Base-by-base conservation (phyloP, 2,113 vertebrate genomes). In the Merops nubicus region DNA sequence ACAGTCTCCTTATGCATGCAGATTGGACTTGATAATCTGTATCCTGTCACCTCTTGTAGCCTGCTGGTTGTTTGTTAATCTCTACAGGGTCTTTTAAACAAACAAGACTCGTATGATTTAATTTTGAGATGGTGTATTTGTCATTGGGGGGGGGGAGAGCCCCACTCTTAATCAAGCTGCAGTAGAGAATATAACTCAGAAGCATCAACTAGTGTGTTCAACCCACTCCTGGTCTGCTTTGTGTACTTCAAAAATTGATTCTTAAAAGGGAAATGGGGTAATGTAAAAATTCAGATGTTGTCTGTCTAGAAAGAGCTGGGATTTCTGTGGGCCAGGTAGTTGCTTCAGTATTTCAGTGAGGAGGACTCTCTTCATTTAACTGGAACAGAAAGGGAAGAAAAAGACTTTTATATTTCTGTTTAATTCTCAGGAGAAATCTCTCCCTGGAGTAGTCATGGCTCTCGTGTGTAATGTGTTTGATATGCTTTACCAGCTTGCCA, bases 401-500 rank as follows among this genome's bases (percentile, higher is more conserved):
- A 25, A 89, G 51, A 65, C 25, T 5, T 47, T 54, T 85, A 21
- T 94, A 36, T 89, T 72, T 97, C 76, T 96, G 36, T 50, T 96
- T 97, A 93, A 85, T 97, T 79, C 85, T 72, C 93, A 99, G 99
- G 99, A 99, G 97, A 99, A 99, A 85, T 99, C 99, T 29, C 98
- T 99, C 42, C 99, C 99, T 36, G 99, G 99, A 42, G 99, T 99
- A 45, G 99, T 99, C 93, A 99, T 99, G 99, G 99, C 99, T 29
- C 97, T 99, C 3, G 99, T 99, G 69, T 99, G 99, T 89, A 99
- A 99, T 48, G 99, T 99, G 36, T 99, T 99, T 95, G 99, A 99
- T 97, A 99, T 99, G 99, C 99, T 99, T 65, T 99, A 99, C 96
- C 99, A 99, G 90, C 98, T 99, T 85, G 99, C 99, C 93, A 99